Conservation (phyloP, 2,113 vertebrate species). For the Hippopotamus amphibius region DNA sequence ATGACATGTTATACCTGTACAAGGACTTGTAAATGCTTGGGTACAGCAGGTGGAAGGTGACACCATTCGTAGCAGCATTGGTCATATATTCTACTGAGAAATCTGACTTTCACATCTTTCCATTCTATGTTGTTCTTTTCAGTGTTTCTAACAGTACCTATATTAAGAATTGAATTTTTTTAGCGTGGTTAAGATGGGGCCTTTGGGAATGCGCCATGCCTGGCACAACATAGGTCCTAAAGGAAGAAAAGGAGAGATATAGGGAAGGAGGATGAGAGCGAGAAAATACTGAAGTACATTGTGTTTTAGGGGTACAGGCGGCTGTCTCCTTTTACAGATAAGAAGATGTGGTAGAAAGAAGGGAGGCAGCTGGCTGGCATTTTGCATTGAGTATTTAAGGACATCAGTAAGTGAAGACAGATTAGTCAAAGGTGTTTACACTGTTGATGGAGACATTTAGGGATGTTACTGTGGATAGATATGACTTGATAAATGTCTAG, state of each 20-base stretch:
- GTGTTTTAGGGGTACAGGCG: not conserved
- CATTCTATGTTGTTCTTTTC: not conserved
- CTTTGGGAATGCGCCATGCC: not conserved
- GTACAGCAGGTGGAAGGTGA: not conserved
- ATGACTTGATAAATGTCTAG: not conserved
- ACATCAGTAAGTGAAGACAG: not conserved
- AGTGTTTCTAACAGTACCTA: not conserved
- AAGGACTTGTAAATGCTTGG: not conserved
- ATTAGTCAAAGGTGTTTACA: not conserved
- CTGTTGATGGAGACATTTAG: not conserved
- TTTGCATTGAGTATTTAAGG: not conserved
- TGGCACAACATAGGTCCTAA: not conserved
- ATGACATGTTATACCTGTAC: not conserved
- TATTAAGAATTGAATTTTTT: not conserved
- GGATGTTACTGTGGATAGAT: not conserved
- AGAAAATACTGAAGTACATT: not conserved
- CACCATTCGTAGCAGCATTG: not conserved
- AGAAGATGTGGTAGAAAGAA: not conserved
- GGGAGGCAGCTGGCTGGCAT: accelerated
- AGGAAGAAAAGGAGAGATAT: not conserved
- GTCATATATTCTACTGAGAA: not conserved
- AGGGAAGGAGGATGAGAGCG: not conserved
- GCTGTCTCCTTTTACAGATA: not conserved
- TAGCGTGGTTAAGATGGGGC: not conserved
- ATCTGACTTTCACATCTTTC: not conserved